phyloP scores from a whole-genome alignment of 2,888 invertebrate genomes.

The Sesia bembeciformis region DNA sequence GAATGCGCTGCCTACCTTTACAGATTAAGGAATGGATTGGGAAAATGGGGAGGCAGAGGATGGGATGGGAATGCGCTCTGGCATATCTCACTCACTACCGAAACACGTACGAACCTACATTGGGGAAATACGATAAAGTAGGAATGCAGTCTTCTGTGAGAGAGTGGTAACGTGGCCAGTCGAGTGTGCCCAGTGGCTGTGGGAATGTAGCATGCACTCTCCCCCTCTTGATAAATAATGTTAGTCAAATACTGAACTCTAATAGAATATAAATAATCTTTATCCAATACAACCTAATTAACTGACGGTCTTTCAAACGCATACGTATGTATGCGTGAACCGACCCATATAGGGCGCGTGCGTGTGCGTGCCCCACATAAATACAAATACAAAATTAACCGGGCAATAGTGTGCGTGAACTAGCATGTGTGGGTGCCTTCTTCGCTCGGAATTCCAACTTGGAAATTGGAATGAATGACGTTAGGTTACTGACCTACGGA shows the following conservation, averaged over 20 bases:
- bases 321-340: background rate
- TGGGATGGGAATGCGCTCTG: too few species aligned
- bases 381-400: conserved; percentile 35
- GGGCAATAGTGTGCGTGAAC: conserved; percentile 50
- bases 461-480: conserved; percentile 70
- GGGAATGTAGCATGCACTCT: too few species aligned
- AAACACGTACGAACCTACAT: too few species aligned
- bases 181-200: too few species aligned
- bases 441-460: conserved; percentile 68
- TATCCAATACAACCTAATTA: background rate
- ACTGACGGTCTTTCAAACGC: conserved; percentile 1
- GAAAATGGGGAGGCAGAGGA: too few species aligned
- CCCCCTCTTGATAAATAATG: too few species aligned
- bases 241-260: background rate
- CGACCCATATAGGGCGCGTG: conserved; percentile 3
- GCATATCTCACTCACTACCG: too few species aligned
- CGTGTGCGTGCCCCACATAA: conserved; percentile 45
- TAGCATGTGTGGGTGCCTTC: conserved; percentile 52
- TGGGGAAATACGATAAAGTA: too few species aligned
- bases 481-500: conserved; percentile 67
- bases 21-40: too few species aligned
- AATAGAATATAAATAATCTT: background rate
- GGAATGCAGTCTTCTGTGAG: too few species aligned
- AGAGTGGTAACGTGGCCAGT: too few species aligned
- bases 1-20: too few species aligned